Conservation (phyloP, 2,888 invertebrate genomes). For the Trichogramma dendrolimi region DNA sequence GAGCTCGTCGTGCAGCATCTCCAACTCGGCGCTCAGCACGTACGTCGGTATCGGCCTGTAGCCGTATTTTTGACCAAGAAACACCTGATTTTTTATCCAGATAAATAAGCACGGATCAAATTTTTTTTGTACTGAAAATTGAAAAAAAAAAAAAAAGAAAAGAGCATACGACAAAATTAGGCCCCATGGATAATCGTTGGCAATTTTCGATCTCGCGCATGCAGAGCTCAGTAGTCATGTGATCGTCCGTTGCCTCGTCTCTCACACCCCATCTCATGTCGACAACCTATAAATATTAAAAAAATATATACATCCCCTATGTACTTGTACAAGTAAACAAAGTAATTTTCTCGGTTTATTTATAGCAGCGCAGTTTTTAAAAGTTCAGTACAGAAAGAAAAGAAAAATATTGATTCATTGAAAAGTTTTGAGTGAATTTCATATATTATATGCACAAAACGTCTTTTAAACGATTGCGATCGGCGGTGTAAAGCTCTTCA, state of each 20-base stretch:
- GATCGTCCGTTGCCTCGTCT: slow-evolving; percentile 98
- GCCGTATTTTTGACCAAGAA: slow-evolving; percentile 96
- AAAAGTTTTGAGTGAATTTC: too few relatives aligned
- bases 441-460: too few relatives aligned
- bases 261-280: slow-evolving; percentile 99
- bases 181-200: slow-evolving; percentile 94
- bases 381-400: background rate
- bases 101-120: background rate
- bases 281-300: slow-evolving; percentile 67
- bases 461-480: too few relatives aligned
- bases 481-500: too few relatives aligned
- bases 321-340: background rate
- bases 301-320: background rate
- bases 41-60: slow-evolving; percentile 96
- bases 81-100: slow-evolving; percentile 59
- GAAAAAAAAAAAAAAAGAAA: background rate
- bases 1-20: slow-evolving; percentile 80
- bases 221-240: slow-evolving; percentile 97
- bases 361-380: background rate
- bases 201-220: slow-evolving; percentile 98
- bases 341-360: background rate
- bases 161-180: slow-evolving; percentile 82
- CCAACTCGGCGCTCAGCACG: slow-evolving; percentile 85
- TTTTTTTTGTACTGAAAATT: background rate
- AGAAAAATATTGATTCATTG: too few relatives aligned